Base-by-base conservation (phyloP, 2,113 vertebrate species). In the Eurystomus gularis region DNA sequence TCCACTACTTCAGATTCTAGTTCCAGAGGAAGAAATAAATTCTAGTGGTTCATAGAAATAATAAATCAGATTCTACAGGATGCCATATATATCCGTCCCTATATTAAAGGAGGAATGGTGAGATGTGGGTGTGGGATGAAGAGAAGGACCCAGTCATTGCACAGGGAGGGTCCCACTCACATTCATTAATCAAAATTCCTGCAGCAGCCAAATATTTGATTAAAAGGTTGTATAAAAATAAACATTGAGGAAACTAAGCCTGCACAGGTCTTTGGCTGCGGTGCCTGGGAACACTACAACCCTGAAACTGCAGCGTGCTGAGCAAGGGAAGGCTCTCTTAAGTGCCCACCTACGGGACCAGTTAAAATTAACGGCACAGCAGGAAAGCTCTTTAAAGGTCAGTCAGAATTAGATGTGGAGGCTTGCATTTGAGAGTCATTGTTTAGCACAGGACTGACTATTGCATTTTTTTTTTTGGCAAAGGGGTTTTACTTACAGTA, bases 181-280 rank as follows among this genome's bases (percentile, higher is more conserved):
- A 37, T 80, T 93, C 85, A 88, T 97, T 96, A 94, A 97, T 96
- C 93, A 96, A 89, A 84, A 40, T 78, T 80, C 65, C 84, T 62
- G 73, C 77, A 91, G 68, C 66, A 84, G 86, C 82, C 71, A 93
- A 89, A 86, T 82, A 87, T 91, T 94, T 97, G 85, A 97, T 93
- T 97, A 96, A 97, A 94, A 93, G 49, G 49, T 70, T 94, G 82
- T 80, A 65, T 78, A 94, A 96, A 86, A 96, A 78, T 69, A 94
- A 68, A 70, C 89, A 73, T 20, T 68, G 75, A 88, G 48, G 78
- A 73, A 91, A 86, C 88, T 55, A 75, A 92, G n/a, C 42, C 72
- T 46, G 24, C 46, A 10, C 1, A 11, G 14, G 28, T 82, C 54
- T 93, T 86, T 49, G 64, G 52, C 37, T 93, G 81, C 2, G 2